Evolutionary conservation across 2,113 vertebrate genomes (phyloP).

Genomic region (Notarius quadriscutis): DNA sequence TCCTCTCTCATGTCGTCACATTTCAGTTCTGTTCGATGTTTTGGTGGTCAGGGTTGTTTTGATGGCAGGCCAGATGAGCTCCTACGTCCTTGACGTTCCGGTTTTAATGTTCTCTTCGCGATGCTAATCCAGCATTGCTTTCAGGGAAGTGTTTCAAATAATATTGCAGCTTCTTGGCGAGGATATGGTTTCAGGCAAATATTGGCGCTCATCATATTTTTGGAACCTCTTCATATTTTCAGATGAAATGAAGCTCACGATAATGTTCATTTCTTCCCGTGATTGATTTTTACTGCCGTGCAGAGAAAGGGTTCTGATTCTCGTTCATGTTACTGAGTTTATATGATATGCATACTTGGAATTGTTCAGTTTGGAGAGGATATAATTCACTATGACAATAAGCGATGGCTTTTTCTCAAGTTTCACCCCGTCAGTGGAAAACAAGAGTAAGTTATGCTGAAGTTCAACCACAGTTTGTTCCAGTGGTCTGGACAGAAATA

Average conservation of each 20-base stretch:
- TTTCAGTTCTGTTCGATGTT: too few species aligned
- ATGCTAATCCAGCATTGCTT: neutral
- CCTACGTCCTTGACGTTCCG: too few species aligned
- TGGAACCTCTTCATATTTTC: neutral
- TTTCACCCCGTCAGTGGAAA: slow-evolving; percentile 61
- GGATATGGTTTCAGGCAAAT: neutral
- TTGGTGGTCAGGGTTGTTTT: too few species aligned
- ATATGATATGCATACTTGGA: slow-evolving; percentile 3
- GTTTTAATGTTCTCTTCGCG: neutral
- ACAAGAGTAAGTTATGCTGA: slow-evolving; percentile 60
- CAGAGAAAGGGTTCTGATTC: neutral
- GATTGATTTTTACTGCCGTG: neutral
- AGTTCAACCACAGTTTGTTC: slow-evolving; percentile 63
- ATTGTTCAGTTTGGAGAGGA: slow-evolving; percentile 12
- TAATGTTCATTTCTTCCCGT: neutral
- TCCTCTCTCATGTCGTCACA: too few species aligned
- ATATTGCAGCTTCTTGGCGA: neutral
- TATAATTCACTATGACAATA: slow-evolving; percentile 55
- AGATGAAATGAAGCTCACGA: neutral
- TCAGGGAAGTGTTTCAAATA: neutral
- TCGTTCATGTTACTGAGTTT: neutral
- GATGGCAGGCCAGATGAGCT: too few species aligned
- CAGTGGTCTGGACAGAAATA: slow-evolving; percentile 54
- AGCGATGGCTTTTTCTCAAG: slow-evolving; percentile 56
- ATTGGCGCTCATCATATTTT: neutral